Conservation (phyloP, 92 coral and sea anemone species). For the Plumapathes pennacea region DNA sequence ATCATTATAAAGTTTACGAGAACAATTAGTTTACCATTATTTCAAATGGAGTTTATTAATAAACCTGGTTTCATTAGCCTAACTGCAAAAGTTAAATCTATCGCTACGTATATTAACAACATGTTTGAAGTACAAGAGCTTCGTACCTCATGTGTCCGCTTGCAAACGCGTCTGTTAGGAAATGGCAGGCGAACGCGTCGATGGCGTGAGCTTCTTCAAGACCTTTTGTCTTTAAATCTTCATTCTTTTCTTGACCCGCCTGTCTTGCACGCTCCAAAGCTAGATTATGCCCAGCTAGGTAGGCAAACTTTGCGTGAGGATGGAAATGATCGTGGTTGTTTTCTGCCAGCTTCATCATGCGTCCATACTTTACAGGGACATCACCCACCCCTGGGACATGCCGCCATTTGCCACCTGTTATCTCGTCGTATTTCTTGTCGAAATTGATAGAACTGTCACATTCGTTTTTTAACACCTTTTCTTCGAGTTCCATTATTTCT, state of each 20-base stretch:
- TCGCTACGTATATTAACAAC: no score
- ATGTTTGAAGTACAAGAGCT: no score
- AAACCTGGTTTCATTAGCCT: no score
- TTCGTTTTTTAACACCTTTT: conserved; percentile 1
- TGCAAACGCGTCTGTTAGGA: conserved; percentile 61
- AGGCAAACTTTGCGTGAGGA: conserved; percentile 44
- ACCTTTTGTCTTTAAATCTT: background rate
- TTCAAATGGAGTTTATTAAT: no score
- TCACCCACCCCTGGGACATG: no score
- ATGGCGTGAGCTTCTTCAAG: conserved; percentile 50
- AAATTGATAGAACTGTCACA: background rate
- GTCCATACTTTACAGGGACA: conserved; percentile 11
- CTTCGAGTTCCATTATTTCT: background rate
- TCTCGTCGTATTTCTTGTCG: conserved; percentile 1
- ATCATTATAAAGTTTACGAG: no score
- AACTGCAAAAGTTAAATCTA: no score
- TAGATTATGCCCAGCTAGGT: conserved; percentile 38
- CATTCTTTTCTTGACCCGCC: background rate
- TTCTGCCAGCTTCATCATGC: conserved; percentile 38
- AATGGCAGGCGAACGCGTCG: conserved; percentile 73
- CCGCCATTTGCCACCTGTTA: conserved; percentile 45
- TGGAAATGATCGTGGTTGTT: conserved; percentile 48
- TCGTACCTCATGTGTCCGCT: conserved; percentile 68
- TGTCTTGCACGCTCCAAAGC: conserved; percentile 34
- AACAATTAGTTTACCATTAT: no score